Percentiles rank a stretch among this genome's conserved stretches.
These are phyloP conservation scores for Colletes latitarsis DNA, from an alignment of 1,140 invertebrate genomes.

Conservation along the genomic window DNA sequence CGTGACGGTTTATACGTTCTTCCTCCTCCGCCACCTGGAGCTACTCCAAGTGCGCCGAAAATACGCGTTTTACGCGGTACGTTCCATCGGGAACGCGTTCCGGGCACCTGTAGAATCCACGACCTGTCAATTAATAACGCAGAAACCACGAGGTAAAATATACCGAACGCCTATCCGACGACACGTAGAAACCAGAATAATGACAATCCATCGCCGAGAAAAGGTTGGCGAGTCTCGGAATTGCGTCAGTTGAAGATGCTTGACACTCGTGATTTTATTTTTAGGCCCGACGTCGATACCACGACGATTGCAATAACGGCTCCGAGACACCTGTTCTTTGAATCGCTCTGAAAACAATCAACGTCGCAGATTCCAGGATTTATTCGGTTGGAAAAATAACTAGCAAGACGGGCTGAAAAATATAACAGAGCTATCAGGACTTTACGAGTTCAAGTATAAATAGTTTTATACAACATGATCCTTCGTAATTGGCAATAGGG, in stretches of 20 bases:
- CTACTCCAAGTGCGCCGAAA: constrained; percentile 60
- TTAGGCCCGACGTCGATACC: constrained; percentile 58
- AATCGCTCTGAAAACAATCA: constrained; percentile 35
- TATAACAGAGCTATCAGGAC: not conserved
- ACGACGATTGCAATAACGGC: constrained; percentile 51
- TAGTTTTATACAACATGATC: not conserved
- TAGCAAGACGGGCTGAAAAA: not conserved
- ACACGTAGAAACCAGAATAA: constrained; percentile 10
- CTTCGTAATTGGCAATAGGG: not conserved
- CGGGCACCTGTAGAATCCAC: constrained; percentile 66
- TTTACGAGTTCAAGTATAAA: not conserved
- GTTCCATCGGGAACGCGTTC: constrained; percentile 20
- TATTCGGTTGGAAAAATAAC: not conserved
- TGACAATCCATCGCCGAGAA: constrained; percentile 41
- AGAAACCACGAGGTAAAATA: constrained; percentile 44
- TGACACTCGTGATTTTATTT: constrained; percentile 61
- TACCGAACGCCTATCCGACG: constrained; percentile 23
- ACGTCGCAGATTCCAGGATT: not conserved
- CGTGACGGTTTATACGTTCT: constrained; percentile 24
- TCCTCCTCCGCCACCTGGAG: constrained; percentile 61
- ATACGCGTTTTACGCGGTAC: constrained; percentile 53
- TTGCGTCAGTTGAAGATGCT: constrained; percentile 53
- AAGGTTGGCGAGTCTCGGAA: constrained; percentile 27
- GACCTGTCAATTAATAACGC: constrained; percentile 34
- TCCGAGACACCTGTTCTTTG: constrained; percentile 59